These are phyloP conservation scores for Semnornis frantzii DNA, from an alignment of 2,113 vertebrate genomes.

Conservation along the genomic window DNA sequence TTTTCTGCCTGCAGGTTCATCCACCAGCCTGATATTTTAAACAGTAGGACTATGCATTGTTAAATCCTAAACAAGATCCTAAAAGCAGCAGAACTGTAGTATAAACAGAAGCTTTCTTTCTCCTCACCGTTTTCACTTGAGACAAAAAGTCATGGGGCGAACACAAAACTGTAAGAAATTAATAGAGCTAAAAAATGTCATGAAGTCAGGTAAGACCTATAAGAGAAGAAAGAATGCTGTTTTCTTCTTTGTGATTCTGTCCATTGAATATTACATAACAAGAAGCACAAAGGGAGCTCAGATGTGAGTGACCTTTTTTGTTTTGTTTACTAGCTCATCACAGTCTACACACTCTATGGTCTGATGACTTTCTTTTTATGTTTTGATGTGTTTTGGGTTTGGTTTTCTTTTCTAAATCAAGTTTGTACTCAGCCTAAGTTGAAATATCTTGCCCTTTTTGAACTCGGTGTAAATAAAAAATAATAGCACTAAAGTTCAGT, in stretches of 20 bases:
- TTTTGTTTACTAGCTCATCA: neutral
- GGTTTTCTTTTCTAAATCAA: neutral
- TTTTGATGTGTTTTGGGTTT: neutral
- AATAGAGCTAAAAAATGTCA: neutral
- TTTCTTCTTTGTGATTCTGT: neutral
- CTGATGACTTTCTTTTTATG: neutral
- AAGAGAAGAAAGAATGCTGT: neutral
- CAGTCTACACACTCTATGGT: neutral
- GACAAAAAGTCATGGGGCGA: neutral
- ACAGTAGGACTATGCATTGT: neutral
- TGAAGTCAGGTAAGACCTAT: neutral
- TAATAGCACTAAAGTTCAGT: neutral
- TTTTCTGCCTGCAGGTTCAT: neutral
- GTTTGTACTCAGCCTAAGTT: neutral
- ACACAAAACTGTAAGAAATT: neutral
- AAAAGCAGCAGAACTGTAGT: neutral
- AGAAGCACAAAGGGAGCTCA: neutral
- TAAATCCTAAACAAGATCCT: neutral
- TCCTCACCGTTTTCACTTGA: neutral
- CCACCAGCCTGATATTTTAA: neutral
- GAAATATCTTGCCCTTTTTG: neutral
- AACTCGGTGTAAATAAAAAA: neutral
- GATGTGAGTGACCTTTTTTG: neutral
- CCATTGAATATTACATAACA: neutral
- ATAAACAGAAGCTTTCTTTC: neutral